Conservation (phyloP, 2,113 vertebrate species). For the Austrofundulus limnaeus region DNA sequence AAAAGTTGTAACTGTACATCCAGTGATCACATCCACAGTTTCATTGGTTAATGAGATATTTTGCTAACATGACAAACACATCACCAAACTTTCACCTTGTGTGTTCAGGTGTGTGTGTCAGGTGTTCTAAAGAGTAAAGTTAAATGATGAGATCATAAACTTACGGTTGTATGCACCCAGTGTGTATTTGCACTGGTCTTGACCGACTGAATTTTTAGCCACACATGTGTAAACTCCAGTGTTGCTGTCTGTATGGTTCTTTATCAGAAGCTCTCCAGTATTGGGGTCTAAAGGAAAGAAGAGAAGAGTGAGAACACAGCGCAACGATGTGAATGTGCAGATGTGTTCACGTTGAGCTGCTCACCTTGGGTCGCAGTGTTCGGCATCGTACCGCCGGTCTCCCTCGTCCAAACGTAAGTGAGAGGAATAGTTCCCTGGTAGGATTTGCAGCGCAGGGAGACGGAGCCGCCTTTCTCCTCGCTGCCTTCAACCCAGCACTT, state of each 20-base stretch:
- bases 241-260: slow-evolving; percentile 77
- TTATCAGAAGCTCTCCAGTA: slow-evolving; percentile 82
- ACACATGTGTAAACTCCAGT: slow-evolving; percentile 83
- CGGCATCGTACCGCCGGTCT: slow-evolving; percentile 69
- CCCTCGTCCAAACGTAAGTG: slow-evolving; percentile 83
- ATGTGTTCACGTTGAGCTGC: too few species aligned
- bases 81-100: neutral
- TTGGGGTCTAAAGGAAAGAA: slow-evolving; percentile 66
- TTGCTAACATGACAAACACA: too few species aligned
- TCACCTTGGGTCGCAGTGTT: slow-evolving; percentile 58
- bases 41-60: too few species aligned
- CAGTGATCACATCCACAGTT: too few species aligned
- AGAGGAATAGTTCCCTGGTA: slow-evolving; percentile 78
- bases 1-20: too few species aligned
- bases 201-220: slow-evolving; percentile 83
- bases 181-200: slow-evolving; percentile 77
- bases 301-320: slow-evolving; percentile 10
- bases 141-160: slow-evolving; percentile 36
- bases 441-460: slow-evolving; percentile 83
- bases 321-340: too few species aligned
- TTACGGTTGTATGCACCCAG: slow-evolving; percentile 78
- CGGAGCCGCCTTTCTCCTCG: slow-evolving; percentile 71
- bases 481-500: slow-evolving; percentile 85
- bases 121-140: neutral
- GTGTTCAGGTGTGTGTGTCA: neutral